phyloP scores from a whole-genome alignment of 2,113 vertebrate species.

The Prionailurus viverrinus region DNA sequence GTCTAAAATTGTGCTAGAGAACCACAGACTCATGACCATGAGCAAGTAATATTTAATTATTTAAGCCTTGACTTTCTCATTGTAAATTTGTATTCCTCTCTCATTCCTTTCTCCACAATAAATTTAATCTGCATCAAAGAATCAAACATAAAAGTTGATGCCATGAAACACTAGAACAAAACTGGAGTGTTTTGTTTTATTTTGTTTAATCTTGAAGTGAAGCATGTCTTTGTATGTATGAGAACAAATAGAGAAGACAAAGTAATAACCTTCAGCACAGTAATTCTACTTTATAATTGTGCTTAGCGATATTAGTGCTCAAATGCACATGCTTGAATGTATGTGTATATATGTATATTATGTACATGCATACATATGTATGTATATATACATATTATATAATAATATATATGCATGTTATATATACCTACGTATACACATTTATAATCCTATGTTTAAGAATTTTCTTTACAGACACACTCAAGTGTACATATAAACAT shows the following conservation, averaged over 20 bases:
- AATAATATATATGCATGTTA: not conserved
- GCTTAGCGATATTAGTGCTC: not conserved
- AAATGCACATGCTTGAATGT: not conserved
- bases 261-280: not conserved
- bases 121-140: not conserved
- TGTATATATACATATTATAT: not conserved
- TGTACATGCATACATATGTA: too few relatives aligned
- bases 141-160: not conserved
- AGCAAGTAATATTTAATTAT: not conserved
- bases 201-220: not conserved
- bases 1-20: not conserved
- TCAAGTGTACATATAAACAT: not conserved
- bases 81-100: not conserved
- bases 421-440: not conserved
- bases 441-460: conserved; percentile 19
- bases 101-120: not conserved
- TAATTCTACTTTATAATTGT: not conserved
- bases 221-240: not conserved
- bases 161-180: conserved; percentile 38
- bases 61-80: not conserved
- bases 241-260: not conserved
- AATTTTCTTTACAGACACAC: not conserved
- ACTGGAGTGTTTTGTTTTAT: not conserved
- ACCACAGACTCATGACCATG: not conserved
- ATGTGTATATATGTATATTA: not conserved